Conservation (phyloP, 2,113 vertebrate genomes). For the Hypomesus transpacificus region DNA sequence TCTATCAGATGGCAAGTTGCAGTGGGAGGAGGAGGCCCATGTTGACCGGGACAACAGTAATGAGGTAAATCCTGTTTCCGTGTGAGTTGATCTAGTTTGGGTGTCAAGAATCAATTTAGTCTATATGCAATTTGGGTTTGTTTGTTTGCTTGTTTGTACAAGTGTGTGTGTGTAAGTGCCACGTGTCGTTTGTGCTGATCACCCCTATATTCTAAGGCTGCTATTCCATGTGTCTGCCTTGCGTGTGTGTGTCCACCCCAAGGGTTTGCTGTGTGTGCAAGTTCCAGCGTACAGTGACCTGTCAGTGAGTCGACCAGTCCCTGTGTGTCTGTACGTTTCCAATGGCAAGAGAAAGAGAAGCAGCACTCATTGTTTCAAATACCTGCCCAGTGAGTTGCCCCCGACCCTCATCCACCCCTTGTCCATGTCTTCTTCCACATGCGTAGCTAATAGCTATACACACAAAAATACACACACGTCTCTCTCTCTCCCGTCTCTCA, state of each 20-base stretch:
- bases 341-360: slow-evolving; percentile 88
- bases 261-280: slow-evolving; percentile 79
- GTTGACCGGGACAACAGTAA: slow-evolving; percentile 83
- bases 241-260: neutral
- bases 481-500: neutral
- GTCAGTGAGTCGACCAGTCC: slow-evolving; percentile 75
- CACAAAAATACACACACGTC: too few species aligned
- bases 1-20: slow-evolving; percentile 81
- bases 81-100: neutral
- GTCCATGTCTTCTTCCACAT: too few species aligned
- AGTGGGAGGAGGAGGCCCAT: slow-evolving; percentile 87
- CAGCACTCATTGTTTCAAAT: slow-evolving; percentile 86
- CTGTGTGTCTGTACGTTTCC: slow-evolving; percentile 85
- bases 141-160: neutral
- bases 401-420: neutral
- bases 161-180: slow-evolving; percentile 2
- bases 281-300: slow-evolving; percentile 83
- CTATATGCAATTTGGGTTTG: neutral
- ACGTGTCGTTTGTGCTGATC: slow-evolving; percentile 3
- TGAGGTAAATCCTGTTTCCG: slow-evolving; percentile 67
- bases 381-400: slow-evolving; percentile 77
- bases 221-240: neutral
- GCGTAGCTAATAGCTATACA: too few species aligned
- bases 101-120: neutral
- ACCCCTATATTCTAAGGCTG: neutral